Evolutionary conservation across 2,888 invertebrate genomes (phyloP), one percentile per base, ranked within the genome.

Genomic region (Dicyrtoma fusca): DNA sequence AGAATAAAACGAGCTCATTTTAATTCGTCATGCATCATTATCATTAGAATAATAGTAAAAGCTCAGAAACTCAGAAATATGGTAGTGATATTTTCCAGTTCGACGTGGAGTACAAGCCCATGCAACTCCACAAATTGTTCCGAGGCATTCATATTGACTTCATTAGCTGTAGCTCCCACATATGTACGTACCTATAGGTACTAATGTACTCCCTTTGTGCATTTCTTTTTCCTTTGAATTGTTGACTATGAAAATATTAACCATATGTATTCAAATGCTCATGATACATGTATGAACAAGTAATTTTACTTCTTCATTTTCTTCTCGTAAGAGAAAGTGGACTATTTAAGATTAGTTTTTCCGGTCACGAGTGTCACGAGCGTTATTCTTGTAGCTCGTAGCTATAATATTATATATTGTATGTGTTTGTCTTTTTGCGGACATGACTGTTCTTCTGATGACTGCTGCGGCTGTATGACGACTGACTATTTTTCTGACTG

Each of bases 291-390:
- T 45, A 45, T 61, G 19, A 11, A 1, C 26, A 11, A 61, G 34
- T 34, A 14, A 61, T 47, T 64, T 26, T 66, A 66, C 66, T 51
- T 66, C 17, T 66, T 69, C 62, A 69, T 69, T 69, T 69, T 69
- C 69, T 61, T 47, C 69, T 61, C 25, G 62, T 61, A 69, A 69
- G 69, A 69, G 69, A 69, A 69, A 69, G 69, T 69, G 45, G 59
- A 62, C 61, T 69, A 61, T 69, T 61, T 59, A 51, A 23, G 62
- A 61, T 23, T 69, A 69, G 61, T 69, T 69, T 69, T 69, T 61
- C 69, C 69, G 69, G 69, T 69, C 69, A 69, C 69, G 69, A 61
- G 45, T 51, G 66, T 66, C 66, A 66, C 66, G 66, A 66, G 51
- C 51, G 26, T 14, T 53, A 23, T 51, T 53, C 25, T 53, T 66